Conservation (phyloP, 2,888 invertebrate genomes). For the Stenichneumon culpator region DNA sequence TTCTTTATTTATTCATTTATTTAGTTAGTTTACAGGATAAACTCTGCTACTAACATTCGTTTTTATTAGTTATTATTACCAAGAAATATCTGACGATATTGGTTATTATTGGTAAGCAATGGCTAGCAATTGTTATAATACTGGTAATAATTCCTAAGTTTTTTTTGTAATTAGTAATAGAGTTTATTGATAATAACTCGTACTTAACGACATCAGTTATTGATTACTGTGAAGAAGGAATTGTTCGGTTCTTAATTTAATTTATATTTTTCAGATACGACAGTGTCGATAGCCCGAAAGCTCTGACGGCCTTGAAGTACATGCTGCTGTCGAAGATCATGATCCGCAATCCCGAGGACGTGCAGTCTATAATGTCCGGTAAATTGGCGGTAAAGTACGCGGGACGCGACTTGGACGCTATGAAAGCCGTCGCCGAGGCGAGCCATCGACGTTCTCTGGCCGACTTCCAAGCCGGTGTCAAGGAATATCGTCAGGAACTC, state of each 20-base stretch:
- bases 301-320: conserved; percentile 98
- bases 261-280: conserved; percentile 86
- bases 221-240: too few relatives aligned
- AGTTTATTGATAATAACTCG: too few relatives aligned
- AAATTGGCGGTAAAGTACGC: conserved; percentile 99
- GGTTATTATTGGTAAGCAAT: not conserved
- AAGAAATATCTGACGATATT: not conserved
- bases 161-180: too few relatives aligned
- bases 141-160: too few relatives aligned
- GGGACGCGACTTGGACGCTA: conserved; percentile 98
- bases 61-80: not conserved
- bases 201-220: too few relatives aligned
- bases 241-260: not conserved
- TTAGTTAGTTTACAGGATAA: too few relatives aligned
- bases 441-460: conserved; percentile 98
- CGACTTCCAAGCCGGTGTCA: conserved; percentile 96
- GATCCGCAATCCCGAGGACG: conserved; percentile 98
- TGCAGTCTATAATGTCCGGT: conserved; percentile 97
- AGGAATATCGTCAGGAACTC: conserved; percentile 94
- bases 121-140: not conserved
- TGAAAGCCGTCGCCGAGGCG: conserved; percentile 98
- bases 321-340: conserved; percentile 99
- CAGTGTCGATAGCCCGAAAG: conserved; percentile 96
- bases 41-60: too few relatives aligned
- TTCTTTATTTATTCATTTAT: too few relatives aligned